Evolutionary conservation across 2,797 vertebrate genomes (phyloP).

Genomic region (Dryobates pubescens): DNA sequence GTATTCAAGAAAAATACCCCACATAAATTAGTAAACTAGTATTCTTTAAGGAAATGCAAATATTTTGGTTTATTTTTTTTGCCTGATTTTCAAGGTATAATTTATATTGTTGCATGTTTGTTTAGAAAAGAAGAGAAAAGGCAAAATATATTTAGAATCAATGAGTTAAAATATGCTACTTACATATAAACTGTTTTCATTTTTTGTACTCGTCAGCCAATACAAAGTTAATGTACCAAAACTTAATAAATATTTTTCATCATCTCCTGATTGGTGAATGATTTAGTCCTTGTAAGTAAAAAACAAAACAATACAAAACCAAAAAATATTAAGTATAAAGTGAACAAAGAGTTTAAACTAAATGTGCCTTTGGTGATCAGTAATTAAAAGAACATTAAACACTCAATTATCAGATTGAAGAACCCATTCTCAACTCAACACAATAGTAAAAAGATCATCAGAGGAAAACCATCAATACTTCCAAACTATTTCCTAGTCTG

Average conservation of each 20-base stretch:
- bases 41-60: neutral
- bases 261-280: neutral
- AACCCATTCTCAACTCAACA: neutral
- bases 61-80: neutral
- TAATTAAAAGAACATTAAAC: neutral
- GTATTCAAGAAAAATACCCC: neutral
- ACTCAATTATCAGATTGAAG: neutral
- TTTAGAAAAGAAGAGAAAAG: neutral
- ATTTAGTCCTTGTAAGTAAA: neutral
- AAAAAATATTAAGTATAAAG: neutral
- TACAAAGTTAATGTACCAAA: neutral
- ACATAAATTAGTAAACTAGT: neutral
- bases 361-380: neutral
- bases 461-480: neutral
- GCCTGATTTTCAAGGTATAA: neutral
- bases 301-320: no score
- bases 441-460: neutral
- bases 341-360: neutral
- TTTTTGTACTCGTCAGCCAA: neutral
- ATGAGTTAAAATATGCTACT: neutral
- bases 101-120: neutral
- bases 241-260: neutral
- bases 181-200: fast-evolving
- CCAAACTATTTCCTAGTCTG: neutral
- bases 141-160: neutral